Conservation (phyloP, 1,140 invertebrate species). For the Armadillidium nasatum region DNA sequence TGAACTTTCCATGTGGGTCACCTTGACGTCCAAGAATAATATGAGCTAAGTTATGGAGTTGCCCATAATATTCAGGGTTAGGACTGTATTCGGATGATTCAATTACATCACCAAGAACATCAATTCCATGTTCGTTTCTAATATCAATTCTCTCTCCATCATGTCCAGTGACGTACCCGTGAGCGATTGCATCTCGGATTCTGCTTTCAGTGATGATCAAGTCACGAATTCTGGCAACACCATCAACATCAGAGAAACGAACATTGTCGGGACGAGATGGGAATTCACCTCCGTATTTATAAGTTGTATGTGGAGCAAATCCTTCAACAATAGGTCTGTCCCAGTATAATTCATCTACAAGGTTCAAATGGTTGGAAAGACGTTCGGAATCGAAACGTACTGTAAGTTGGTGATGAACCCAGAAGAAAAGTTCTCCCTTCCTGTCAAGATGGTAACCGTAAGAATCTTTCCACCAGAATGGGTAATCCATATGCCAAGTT, state of each 20-base stretch:
- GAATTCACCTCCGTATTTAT: slow-evolving; percentile 61
- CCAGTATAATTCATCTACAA: slow-evolving; percentile 50
- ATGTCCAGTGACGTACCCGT: background rate
- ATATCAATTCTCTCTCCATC: slow-evolving; percentile 24
- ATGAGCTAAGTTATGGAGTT: slow-evolving; percentile 47
- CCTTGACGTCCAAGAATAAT: slow-evolving; percentile 41
- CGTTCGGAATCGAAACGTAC: slow-evolving; percentile 55
- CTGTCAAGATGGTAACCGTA: slow-evolving; percentile 39
- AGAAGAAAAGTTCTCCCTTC: slow-evolving; percentile 51
- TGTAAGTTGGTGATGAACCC: slow-evolving; percentile 55
- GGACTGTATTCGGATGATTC: slow-evolving; percentile 31
- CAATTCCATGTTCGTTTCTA: slow-evolving; percentile 29
- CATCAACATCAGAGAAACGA: slow-evolving; percentile 20
- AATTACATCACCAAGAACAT: slow-evolving; percentile 31
- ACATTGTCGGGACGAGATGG: slow-evolving; percentile 56
- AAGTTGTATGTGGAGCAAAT: slow-evolving; percentile 58
- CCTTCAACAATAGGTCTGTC: slow-evolving; percentile 53
- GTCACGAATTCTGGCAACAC: slow-evolving; percentile 22
- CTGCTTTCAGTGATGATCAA: slow-evolving; percentile 19
- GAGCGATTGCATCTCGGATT: slow-evolving; percentile 24
- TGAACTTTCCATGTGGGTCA: slow-evolving; percentile 34
- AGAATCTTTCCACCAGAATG: slow-evolving; percentile 54
- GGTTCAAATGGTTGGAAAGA: slow-evolving; percentile 52
- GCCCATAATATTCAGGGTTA: slow-evolving; percentile 44
- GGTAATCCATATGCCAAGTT: slow-evolving; percentile 54